Base-by-base conservation (phyloP, 2,888 invertebrate genomes). In the Escarpia spicata region DNA sequence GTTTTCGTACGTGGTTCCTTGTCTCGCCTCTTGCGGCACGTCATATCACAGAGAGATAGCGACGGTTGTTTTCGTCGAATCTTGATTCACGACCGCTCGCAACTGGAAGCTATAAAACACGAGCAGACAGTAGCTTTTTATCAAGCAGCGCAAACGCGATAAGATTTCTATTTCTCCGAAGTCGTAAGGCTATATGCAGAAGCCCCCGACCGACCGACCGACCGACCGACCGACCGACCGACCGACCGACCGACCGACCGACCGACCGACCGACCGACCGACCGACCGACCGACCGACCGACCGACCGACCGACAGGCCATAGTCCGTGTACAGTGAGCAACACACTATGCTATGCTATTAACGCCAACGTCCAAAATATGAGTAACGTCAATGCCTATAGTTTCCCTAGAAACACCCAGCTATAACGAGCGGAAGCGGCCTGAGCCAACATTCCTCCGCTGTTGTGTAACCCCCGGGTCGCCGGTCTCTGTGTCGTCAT, bases 191-290 rank as follows among this genome's bases (percentile, higher is more conserved):
- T 52, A 52, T 52, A 52, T 52, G 52, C 52, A 9, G 52, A 4
- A 52, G 52, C 52, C 52, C 6, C 75, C 75, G 75, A 75, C 75
- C 75, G 75, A 75, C 75, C 75, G 75, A 75, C 75, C 75, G 75
- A 75, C 60, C 60, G 60, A 75, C 60, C 60, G 60, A 75, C 60
- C 60, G 60, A 75, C 60, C 60, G 60, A 75, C 60, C 60, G 60
- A 75, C 60, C 60, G 60, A 75, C 60, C 60, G 60, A 75, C 60
- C 60, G 60, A 75, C 60, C 60, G 60, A 75, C 60, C 60, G 60
- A 75, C 60, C 60, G 60, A 75, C 60, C 60, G 60, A 75, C 60
- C 60, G 60, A 75, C 60, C 60, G 60, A 75, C 60, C 60, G 60
- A 75, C 60, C 60, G 60, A 75, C 60, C 60, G 60, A 75, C 60